Evolutionary conservation across 2,888 invertebrate genomes (phyloP), one percentile per base, ranked within the genome.

Genomic region (Fragum whitleyi): DNA sequence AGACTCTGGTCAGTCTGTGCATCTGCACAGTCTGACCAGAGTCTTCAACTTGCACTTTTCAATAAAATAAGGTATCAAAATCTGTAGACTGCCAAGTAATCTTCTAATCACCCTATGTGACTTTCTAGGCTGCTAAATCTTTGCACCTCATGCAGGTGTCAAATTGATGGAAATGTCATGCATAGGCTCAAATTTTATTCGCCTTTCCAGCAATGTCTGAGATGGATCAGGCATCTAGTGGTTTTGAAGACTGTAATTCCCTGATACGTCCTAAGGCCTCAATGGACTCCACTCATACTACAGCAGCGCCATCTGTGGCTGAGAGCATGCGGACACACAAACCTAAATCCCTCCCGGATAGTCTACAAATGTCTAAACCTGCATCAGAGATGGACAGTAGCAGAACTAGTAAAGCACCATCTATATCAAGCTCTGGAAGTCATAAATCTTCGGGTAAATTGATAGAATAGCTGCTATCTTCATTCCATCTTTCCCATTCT

Each of bases 161-260:
- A n/a, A n/a, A n/a, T n/a, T n/a, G n/a, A n/a, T n/a, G n/a, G n/a
- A n/a, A n/a, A n/a, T n/a, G n/a, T n/a, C n/a, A n/a, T n/a, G n/a
- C n/a, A n/a, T n/a, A n/a, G n/a, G n/a, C n/a, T n/a, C n/a, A n/a
- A n/a, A n/a, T n/a, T n/a, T n/a, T n/a, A n/a, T n/a, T n/a, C n/a
- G n/a, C n/a, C 32, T 57, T 57, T 61, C 16, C 65, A 81, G 84
- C 77, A 42, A 21, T 74, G 16, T 79, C 89, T 7, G 91, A 91
- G 72, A 86, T 89, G 5, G 92, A 91, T 62, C 90, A 91, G 71
- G 90, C 90, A 0, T 92, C 92, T 16, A 92, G 92, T 87, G 92
- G 91, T 5, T 92, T 92, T 89, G 92, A 91, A 75, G 92, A 92
- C 81, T 91, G 89, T n/a, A 87, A 86, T 57, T 91, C 90, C 69